Percentiles rank a stretch among this genome's conserved stretches.
phyloP scores from a whole-genome alignment of 2,797 vertebrate species.

The Liparis tanakae region DNA sequence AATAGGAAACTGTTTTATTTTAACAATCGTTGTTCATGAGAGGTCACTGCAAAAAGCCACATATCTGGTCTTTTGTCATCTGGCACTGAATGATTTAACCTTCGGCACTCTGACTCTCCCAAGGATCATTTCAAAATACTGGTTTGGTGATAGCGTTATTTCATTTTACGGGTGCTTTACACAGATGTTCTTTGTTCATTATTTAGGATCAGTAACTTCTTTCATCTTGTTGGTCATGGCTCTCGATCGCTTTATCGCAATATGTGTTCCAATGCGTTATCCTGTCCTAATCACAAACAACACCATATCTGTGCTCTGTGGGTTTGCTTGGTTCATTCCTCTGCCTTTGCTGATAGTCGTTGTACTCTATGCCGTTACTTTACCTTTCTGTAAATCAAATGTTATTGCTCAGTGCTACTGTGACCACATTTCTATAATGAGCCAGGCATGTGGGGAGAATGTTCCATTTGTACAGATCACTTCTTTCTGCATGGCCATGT shows the following conservation, averaged over 20 bases:
- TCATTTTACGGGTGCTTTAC: conserved; percentile 73
- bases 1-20: conserved; percentile 76
- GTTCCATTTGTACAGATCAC: conserved; percentile 48
- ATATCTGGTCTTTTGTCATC: conserved; percentile 79
- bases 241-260: conserved; percentile 78
- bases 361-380: conserved; percentile 56
- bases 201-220: conserved; percentile 72
- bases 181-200: conserved; percentile 82
- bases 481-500: conserved; percentile 69
- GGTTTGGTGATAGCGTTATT: conserved; percentile 65
- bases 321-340: conserved; percentile 66
- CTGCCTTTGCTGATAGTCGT: conserved; percentile 40
- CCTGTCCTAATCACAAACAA: conserved; percentile 74
- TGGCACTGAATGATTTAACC: conserved; percentile 76
- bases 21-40: conserved; percentile 71
- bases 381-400: conserved; percentile 79
- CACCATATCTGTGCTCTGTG: conserved; percentile 55
- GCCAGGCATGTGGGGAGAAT: conserved; percentile 75
- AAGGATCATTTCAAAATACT: conserved; percentile 77
- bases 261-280: conserved; percentile 79
- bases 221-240: conserved; percentile 79
- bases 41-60: conserved; percentile 78
- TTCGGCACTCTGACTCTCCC: conserved; percentile 80
- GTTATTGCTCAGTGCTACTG: conserved; percentile 82
- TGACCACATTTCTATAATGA: conserved; percentile 78